Conservation (phyloP, 1,140 invertebrate species). For the Diabrotica undecimpunctata region DNA sequence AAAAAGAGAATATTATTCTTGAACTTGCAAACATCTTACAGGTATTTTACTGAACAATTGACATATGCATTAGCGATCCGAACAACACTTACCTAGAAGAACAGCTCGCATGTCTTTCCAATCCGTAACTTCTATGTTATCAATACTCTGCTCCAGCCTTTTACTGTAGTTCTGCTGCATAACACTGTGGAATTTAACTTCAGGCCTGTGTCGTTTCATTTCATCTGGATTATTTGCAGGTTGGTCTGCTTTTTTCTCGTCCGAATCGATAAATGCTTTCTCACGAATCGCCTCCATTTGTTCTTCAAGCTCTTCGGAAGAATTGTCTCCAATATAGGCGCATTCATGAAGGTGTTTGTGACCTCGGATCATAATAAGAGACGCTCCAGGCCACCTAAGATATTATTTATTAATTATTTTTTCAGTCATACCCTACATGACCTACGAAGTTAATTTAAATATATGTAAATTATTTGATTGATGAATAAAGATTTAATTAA, state of each 20-base stretch:
- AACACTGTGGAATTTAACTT: conserved; percentile 46
- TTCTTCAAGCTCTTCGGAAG: conserved; percentile 68
- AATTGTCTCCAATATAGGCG: conserved; percentile 75
- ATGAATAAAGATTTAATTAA: too few relatives aligned
- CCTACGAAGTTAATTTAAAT: too few relatives aligned
- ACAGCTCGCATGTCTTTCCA: conserved; percentile 48
- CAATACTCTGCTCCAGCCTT: conserved; percentile 32
- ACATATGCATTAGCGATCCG: too few relatives aligned
- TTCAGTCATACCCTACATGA: neutral
- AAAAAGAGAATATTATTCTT: too few relatives aligned
- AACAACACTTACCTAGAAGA: conserved; percentile 17
- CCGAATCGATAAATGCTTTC: conserved; percentile 28
- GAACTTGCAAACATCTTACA: too few relatives aligned
- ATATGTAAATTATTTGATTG: too few relatives aligned
- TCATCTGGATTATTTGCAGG: conserved; percentile 48
- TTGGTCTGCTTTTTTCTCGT: conserved; percentile 28
- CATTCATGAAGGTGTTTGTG: conserved; percentile 73
- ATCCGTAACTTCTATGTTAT: conserved; percentile 46
- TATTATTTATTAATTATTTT: neutral
- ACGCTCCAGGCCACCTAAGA: conserved; percentile 70
- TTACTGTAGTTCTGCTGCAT: conserved; percentile 32
- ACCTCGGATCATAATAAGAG: conserved; percentile 69
- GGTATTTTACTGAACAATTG: too few relatives aligned
- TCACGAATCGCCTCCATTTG: conserved; percentile 52
- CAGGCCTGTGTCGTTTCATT: conserved; percentile 49